A percentile compares a stretch with the other conserved stretches of the same genome.
These are phyloP conservation scores for Hetaerina americana DNA, from an alignment of 1,140 invertebrate genomes.

Conservation along the genomic window DNA sequence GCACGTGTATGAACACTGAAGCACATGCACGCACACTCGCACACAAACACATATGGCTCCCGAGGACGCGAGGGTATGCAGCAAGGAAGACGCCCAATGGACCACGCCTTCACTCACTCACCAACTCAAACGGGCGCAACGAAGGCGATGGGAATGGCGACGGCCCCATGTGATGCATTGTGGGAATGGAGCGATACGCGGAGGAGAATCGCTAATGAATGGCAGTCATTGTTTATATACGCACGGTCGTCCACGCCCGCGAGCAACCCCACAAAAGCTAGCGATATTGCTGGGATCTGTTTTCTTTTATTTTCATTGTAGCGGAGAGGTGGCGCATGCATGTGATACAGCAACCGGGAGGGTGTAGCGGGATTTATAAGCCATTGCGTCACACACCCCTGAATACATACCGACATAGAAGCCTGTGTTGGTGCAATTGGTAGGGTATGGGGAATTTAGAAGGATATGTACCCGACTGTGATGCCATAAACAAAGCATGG, in stretches of 20 bases:
- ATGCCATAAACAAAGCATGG: too few relatives aligned
- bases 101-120: not conserved
- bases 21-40: not conserved
- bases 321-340: too few relatives aligned
- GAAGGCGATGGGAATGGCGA: not conserved
- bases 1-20: too few relatives aligned
- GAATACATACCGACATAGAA: too few relatives aligned
- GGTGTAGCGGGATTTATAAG: not conserved
- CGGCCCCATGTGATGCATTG: not conserved
- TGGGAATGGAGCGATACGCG: not conserved
- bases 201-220: not conserved
- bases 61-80: too few relatives aligned
- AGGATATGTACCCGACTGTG: too few relatives aligned
- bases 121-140: too few relatives aligned
- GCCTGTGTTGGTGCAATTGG: too few relatives aligned
- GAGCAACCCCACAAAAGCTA: not conserved
- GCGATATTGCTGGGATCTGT: not conserved
- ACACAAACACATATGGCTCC: too few relatives aligned
- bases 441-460: too few relatives aligned
- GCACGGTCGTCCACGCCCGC: not conserved
- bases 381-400: not conserved
- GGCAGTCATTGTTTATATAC: not conserved
- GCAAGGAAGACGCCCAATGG: not conserved
- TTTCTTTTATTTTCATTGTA: not conserved
- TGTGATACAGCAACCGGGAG: not conserved